phyloP scores from a whole-genome alignment of 2,113 vertebrate species.

The Ranitomeya variabilis region DNA sequence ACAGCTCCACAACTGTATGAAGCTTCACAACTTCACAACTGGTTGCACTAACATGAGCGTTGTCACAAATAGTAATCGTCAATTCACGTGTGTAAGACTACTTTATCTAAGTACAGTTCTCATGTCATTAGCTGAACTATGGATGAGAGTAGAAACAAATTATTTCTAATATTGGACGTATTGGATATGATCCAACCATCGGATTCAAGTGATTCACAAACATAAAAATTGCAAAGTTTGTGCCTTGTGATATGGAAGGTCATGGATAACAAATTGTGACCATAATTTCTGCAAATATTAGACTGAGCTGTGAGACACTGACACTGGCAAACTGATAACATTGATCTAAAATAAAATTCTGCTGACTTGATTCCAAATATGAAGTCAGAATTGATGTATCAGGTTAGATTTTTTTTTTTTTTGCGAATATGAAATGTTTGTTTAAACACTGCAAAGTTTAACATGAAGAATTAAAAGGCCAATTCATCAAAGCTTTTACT shows the following conservation, averaged over 20 bases:
- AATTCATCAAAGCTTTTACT: too few relatives aligned
- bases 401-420: too few relatives aligned
- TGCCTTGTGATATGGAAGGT: background rate
- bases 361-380: too few relatives aligned
- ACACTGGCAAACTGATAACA: too few relatives aligned
- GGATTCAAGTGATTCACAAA: background rate
- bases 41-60: slow-evolving; percentile 49
- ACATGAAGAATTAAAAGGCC: too few relatives aligned
- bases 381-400: too few relatives aligned
- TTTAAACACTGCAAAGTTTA: too few relatives aligned
- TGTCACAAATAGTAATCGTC: slow-evolving; percentile 44
- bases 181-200: background rate
- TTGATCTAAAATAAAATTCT: too few relatives aligned
- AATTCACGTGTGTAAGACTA: slow-evolving; percentile 30
- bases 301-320: too few relatives aligned
- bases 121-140: background rate
- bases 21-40: slow-evolving; percentile 47
- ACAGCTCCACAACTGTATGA: slow-evolving; percentile 54
- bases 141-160: background rate
- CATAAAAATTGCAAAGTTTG: background rate
- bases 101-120: background rate
- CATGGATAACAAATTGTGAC: too few relatives aligned
- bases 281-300: too few relatives aligned
- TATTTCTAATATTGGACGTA: background rate
- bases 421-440: too few relatives aligned